Conservation (phyloP, 2,797 vertebrate species). For the Meriones psammophilus region DNA sequence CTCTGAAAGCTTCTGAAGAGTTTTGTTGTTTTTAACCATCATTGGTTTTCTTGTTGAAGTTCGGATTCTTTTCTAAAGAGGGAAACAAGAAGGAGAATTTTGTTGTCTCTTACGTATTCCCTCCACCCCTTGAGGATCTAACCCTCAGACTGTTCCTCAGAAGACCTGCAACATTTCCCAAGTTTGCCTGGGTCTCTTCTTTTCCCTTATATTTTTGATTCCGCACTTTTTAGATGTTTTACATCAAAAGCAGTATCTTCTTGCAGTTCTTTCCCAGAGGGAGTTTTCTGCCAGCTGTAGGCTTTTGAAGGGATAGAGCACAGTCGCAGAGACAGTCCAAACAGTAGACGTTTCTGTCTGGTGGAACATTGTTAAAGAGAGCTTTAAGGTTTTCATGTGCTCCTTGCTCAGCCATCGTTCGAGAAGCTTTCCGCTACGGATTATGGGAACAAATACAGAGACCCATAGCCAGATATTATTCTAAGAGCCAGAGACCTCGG, state of each 20-base stretch:
- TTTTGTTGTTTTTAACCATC: background rate
- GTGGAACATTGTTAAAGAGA: background rate
- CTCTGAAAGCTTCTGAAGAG: background rate
- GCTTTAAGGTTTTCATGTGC: background rate
- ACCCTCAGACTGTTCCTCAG: background rate
- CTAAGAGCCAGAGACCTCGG: background rate
- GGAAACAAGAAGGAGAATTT: background rate
- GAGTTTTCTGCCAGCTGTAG: slow-evolving; percentile 38
- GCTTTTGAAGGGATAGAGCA: background rate
- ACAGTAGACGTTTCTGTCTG: background rate
- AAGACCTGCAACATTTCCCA: background rate
- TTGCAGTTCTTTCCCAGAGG: background rate
- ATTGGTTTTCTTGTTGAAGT: background rate
- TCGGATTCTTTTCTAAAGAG: background rate
- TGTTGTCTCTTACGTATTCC: background rate
- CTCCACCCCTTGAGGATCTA: background rate
- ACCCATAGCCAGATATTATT: background rate
- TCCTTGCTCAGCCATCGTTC: background rate
- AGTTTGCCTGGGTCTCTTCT: background rate
- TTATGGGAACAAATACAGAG: background rate
- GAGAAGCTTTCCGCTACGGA: background rate
- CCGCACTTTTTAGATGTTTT: slow-evolving; percentile 6
- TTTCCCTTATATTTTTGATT: background rate
- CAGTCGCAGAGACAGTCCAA: background rate
- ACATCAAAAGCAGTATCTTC: background rate